Evolutionary conservation across 1,140 invertebrate genomes (phyloP).

Genomic region (Drosophila prosaltans): DNA sequence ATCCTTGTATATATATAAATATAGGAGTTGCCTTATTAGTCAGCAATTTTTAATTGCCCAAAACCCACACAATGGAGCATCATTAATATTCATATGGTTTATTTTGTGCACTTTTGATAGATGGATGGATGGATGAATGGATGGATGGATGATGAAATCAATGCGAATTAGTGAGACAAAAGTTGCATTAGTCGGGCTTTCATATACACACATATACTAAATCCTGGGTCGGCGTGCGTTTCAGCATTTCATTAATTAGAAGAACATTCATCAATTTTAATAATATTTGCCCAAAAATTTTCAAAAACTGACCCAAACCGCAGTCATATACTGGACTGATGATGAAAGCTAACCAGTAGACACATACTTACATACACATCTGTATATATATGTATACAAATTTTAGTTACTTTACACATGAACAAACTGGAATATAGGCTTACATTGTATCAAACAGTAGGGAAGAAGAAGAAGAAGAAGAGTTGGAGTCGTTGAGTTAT

Average conservation of each 20-base stretch:
- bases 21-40: constrained; percentile 39
- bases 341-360: constrained; percentile 21
- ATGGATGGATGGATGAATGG: not conserved
- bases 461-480: not conserved
- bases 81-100: constrained; percentile 68
- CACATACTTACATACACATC: constrained; percentile 16
- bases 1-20: not conserved
- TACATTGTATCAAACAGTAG: constrained; percentile 10
- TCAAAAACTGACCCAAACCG: constrained; percentile 33
- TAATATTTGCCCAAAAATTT: constrained; percentile 60
- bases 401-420: constrained; percentile 55
- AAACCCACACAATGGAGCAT: constrained; percentile 54
- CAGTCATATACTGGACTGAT: constrained; percentile 16
- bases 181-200: constrained; percentile 58
- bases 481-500: constrained; percentile 56
- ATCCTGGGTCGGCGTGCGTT: constrained; percentile 14
- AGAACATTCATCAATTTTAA: constrained; percentile 83
- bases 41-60: constrained; percentile 22
- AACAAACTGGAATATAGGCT: constrained; percentile 26
- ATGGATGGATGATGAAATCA: constrained; percentile 43
- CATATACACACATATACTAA: constrained; percentile 8
- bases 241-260: constrained; percentile 67
- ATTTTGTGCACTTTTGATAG: constrained; percentile 6
- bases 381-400: constrained; percentile 14
- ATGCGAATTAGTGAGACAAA: constrained; percentile 61